Evolutionary conservation across 2,113 vertebrate species (phyloP), one percentile per base, ranked within the genome.

Genomic region (Leucosticte australis): DNA sequence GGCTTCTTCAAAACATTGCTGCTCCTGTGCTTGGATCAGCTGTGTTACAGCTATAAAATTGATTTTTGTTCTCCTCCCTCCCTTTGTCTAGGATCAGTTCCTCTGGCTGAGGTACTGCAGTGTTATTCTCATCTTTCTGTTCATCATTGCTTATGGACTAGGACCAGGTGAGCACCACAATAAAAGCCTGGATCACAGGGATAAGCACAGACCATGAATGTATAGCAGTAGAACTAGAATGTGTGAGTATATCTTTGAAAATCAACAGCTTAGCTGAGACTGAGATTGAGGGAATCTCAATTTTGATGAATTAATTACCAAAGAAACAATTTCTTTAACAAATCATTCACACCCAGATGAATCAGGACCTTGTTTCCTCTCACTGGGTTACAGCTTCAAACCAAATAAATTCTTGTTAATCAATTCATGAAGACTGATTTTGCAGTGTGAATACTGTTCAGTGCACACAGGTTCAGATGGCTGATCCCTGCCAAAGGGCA

Each of bases 81-180:
- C 47, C 55, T 89, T 78, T 81, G 63, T 69, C 8, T 81, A 99
- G 98, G 84, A 56, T 39, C 65, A 39, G 6, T 78, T 98, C 53
- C 85, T 91, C 31, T 98, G 98, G 98, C 93, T 98, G 96, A 97
- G 96, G 8, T 98, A 98, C 88, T 98, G 98, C 97, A 98, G 97
- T 96, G 98, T 98, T 86, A 59, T 81, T 55, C 91, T 99, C 30
- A 97, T 99, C 90, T 99, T 99, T 78, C 22, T 97, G 28, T 98
- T 97, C 80, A 98, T 98, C 87, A 83, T 97, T 90, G 97, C 96
- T 83, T 99, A 97, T 76, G 96, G 98, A 55, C 63, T 93, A 70
- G 98, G 98, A 79, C 98, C 98, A 82, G 96, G 98, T 98, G 91
- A 31, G 93, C 92, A 59, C 11, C 62, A 46, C 50, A 53, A 20